Conservation (phyloP, 2,113 vertebrate species). For the Ictidomys tridecemlineatus region DNA sequence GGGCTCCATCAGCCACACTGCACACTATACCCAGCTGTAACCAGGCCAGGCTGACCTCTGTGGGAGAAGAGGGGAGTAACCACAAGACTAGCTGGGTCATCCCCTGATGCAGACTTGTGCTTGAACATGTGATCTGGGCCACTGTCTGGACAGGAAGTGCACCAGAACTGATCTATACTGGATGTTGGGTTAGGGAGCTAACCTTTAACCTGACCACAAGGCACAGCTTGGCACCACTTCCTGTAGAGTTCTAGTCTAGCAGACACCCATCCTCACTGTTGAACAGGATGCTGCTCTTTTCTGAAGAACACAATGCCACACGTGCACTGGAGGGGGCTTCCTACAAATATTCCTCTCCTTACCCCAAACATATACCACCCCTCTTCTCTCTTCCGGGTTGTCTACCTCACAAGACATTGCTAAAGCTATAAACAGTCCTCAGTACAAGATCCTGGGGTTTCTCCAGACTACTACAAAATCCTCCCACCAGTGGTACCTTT, state of each 20-base stretch:
- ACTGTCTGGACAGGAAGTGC: neutral
- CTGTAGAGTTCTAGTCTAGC: neutral
- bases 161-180: neutral
- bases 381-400: neutral
- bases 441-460: neutral
- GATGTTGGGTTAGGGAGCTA: neutral
- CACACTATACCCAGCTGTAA: neutral
- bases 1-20: neutral
- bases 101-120: neutral
- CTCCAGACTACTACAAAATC: neutral
- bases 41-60: neutral
- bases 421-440: neutral
- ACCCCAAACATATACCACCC: neutral
- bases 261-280: fast-evolving
- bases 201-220: neutral
- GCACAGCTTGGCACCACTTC: neutral
- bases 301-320: neutral
- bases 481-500: neutral
- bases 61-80: neutral
- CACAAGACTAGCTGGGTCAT: neutral
- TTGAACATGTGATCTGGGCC: neutral
- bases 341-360: neutral
- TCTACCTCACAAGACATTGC: neutral
- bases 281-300: neutral
- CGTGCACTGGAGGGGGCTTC: neutral